A percentile compares a stretch with the other conserved stretches of the same genome.
phyloP scores from a whole-genome alignment of 1,140 invertebrate species.

The Drosophila melanica region DNA sequence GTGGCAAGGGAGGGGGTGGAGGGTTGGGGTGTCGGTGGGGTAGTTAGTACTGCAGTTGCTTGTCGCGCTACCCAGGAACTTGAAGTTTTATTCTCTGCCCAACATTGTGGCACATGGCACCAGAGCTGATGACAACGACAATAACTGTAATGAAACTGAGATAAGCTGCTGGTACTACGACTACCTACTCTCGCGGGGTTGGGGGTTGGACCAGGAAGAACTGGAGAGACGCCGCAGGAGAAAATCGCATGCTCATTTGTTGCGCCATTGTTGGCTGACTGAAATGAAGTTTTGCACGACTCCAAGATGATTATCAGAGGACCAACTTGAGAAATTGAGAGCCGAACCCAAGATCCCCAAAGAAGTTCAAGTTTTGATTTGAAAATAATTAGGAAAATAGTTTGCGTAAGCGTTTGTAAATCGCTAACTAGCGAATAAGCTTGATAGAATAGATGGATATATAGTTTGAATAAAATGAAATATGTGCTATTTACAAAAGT shows the following conservation, averaged over 20 bases:
- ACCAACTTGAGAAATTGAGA: conserved; percentile 25
- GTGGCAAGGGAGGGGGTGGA: neutral
- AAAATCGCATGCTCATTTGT: conserved; percentile 71
- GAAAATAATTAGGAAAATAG: conserved; percentile 20
- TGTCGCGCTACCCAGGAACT: conserved; percentile 15
- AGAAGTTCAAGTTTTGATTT: conserved; percentile 16
- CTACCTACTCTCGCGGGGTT: conserved; percentile 2
- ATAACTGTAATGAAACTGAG: conserved; percentile 77
- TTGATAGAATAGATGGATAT: too few relatives aligned
- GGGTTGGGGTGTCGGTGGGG: conserved; percentile 28
- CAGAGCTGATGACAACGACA: conserved; percentile 71
- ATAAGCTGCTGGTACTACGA: conserved; percentile 52
- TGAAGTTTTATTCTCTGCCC: conserved; percentile 60
- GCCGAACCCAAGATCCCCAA: conserved; percentile 1
- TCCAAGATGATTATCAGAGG: conserved; percentile 53
- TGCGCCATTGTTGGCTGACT: conserved; percentile 59
- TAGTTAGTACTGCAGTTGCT: neutral
- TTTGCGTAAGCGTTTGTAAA: neutral
- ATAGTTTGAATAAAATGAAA: too few relatives aligned
- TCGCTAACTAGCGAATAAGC: too few relatives aligned
- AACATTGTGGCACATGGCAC: conserved; percentile 71
- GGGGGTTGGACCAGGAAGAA: too few relatives aligned
- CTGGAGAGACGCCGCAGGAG: conserved; percentile 32
- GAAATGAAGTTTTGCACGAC: conserved; percentile 54
- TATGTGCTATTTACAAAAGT: too few relatives aligned